These are phyloP conservation scores for Hylyphantes graminicola DNA, from an alignment of 1,140 invertebrate species.

Conservation along the genomic window DNA sequence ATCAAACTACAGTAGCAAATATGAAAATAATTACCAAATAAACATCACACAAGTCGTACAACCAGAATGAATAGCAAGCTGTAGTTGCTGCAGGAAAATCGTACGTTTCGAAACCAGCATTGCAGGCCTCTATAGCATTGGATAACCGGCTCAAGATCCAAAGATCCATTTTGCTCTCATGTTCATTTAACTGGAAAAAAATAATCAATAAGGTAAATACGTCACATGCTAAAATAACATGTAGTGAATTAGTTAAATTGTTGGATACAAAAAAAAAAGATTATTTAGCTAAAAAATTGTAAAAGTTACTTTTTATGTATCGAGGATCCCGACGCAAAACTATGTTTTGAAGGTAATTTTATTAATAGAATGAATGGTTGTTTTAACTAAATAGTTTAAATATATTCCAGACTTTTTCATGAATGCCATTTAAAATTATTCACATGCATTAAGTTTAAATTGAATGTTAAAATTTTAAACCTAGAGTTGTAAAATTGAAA, in stretches of 20 bases:
- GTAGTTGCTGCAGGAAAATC: conserved; percentile 91
- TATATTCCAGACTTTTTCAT: too few species aligned
- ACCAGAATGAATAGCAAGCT: conserved; percentile 95
- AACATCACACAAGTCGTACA: conserved; percentile 98
- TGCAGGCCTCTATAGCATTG: conserved; percentile 79
- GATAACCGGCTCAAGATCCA: conserved; percentile 94
- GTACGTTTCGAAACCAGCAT: conserved; percentile 85
- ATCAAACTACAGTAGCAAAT: neutral
- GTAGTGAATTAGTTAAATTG: neutral
- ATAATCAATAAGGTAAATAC: neutral
- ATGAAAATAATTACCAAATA: conserved; percentile 76
- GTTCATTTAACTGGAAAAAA: conserved; percentile 60
- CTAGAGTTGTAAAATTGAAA: too few species aligned
- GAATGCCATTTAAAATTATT: too few species aligned
- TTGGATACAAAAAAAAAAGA: neutral
- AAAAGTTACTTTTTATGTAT: too few species aligned
- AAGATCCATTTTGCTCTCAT: conserved; percentile 77
- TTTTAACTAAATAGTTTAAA: too few species aligned
- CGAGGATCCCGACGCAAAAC: too few species aligned
- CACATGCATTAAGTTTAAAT: too few species aligned
- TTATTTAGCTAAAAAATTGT: too few species aligned
- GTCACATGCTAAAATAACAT: neutral
- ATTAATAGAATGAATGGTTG: too few species aligned
- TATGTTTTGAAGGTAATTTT: too few species aligned
- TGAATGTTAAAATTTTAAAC: too few species aligned